Conservation (phyloP, 2,113 vertebrate species). For the Himantopus leucocephalus region DNA sequence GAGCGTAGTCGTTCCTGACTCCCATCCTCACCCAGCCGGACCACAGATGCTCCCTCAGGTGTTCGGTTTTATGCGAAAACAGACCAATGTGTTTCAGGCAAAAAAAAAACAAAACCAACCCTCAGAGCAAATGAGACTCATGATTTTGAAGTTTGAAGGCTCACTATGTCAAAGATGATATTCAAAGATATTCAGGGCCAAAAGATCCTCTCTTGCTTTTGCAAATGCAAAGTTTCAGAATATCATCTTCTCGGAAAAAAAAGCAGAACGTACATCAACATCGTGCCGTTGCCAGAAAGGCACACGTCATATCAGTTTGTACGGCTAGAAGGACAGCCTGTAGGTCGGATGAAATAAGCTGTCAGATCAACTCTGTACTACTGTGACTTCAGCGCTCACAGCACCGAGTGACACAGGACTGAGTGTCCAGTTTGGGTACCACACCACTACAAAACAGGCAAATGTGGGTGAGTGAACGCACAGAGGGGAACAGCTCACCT, state of each 20-base stretch:
- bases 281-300: background rate
- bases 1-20: background rate
- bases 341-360: background rate
- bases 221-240: background rate
- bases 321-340: background rate
- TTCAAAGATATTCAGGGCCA: background rate
- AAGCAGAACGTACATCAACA: background rate
- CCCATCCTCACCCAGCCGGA: accelerated
- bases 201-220: background rate
- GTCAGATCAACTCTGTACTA: background rate
- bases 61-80: background rate
- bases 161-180: background rate
- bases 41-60: background rate
- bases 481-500: background rate
- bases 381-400: background rate
- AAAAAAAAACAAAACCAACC: background rate
- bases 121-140: background rate
- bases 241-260: background rate
- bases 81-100: background rate
- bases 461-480: background rate
- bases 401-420: background rate
- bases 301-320: background rate
- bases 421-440: background rate
- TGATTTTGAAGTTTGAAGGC: background rate
- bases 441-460: background rate